phyloP scores from a whole-genome alignment of 2,888 invertebrate species.

The Onthophagus sagittarius region DNA sequence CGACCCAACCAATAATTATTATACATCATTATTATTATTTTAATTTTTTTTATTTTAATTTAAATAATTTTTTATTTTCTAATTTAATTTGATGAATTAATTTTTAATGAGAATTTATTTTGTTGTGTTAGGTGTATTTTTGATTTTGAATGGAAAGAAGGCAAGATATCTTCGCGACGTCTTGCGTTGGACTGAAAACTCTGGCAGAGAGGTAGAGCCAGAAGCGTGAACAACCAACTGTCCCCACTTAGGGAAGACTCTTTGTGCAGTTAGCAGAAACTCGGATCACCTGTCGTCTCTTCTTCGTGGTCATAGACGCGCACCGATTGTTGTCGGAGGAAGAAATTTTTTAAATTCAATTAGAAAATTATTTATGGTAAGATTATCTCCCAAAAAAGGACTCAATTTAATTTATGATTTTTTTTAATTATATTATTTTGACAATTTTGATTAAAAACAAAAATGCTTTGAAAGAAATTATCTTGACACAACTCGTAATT shows the following conservation, averaged over 20 bases:
- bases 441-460: no score
- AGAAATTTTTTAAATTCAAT: no score
- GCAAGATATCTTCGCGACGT: neutral
- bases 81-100: no score
- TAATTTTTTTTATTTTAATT: neutral
- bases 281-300: conserved; percentile 16
- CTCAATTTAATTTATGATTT: no score
- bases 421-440: no score
- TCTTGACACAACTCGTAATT: no score
- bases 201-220: conserved; percentile 17
- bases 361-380: no score
- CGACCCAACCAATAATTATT: neutral
- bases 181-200: neutral
- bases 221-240: neutral
- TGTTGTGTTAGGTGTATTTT: no score
- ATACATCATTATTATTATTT: neutral
- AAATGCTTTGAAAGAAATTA: no score
- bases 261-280: neutral
- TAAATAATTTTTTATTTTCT: neutral
- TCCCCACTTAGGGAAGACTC: neutral
- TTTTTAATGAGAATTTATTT: no score
- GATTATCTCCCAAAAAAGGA: no score
- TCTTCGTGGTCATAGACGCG: conserved; percentile 27
- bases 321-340: conserved; percentile 26
- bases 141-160: neutral